phyloP scores from a whole-genome alignment of 1,140 invertebrate genomes.

The Asbolus verrucosus region DNA sequence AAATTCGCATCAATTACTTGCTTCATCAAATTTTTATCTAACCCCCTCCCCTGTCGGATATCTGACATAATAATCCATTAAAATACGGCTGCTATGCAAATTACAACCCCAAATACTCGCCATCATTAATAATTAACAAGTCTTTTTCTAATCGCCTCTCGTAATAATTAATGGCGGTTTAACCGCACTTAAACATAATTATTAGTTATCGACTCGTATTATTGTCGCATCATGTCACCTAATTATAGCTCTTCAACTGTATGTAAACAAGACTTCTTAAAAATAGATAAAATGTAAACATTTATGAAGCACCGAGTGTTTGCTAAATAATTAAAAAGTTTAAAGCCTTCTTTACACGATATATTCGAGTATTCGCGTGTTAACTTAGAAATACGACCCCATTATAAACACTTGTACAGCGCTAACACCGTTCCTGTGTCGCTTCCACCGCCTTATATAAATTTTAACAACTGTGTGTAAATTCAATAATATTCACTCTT shows the following conservation, averaged over 20 bases:
- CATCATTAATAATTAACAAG: constrained; percentile 1
- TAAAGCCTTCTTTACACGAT: constrained; percentile 12
- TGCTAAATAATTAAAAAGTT: constrained; percentile 20
- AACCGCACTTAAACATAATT: not conserved
- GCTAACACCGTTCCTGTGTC: constrained; percentile 4
- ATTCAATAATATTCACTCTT: constrained; percentile 25
- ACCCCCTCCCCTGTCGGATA: constrained; percentile 6
- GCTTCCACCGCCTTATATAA: constrained; percentile 20
- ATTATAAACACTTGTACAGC: constrained; percentile 6
- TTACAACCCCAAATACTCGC: not conserved
- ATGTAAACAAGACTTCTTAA: too few species aligned
- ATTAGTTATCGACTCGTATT: not conserved
- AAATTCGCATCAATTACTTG: constrained; percentile 39
- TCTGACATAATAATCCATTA: constrained; percentile 34
- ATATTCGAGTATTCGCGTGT: constrained; percentile 14
- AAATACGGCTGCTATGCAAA: not conserved
- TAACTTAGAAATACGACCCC: constrained; percentile 7
- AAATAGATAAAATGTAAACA: constrained; percentile 19
- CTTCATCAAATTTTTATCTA: constrained; percentile 37
- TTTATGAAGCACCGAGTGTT: constrained; percentile 27
- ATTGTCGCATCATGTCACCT: not conserved
- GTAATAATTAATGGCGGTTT: not conserved
- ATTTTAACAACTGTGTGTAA: constrained; percentile 18
- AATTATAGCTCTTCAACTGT: not conserved
- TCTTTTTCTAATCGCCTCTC: not conserved